These are phyloP conservation scores for Lucifuga dentata DNA, from an alignment of 2,113 vertebrate species.

Conservation along the genomic window DNA sequence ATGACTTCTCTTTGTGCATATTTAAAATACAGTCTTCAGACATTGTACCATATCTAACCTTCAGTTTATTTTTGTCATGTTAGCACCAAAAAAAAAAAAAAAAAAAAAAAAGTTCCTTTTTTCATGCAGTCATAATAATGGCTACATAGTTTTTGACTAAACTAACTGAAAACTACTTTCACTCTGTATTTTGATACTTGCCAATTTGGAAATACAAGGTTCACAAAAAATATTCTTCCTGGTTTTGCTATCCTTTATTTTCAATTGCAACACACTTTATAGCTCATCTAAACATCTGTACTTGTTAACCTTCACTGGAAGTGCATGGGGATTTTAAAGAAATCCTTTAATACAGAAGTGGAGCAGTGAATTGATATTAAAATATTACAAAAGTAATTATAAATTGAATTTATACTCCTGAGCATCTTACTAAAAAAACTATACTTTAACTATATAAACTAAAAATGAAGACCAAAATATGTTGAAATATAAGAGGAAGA, in stretches of 20 bases:
- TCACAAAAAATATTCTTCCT: slow-evolving; percentile 7
- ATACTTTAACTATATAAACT: background rate
- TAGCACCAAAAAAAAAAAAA: too few species aligned
- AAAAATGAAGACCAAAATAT: background rate
- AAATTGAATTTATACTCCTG: background rate
- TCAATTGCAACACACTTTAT: slow-evolving; percentile 9
- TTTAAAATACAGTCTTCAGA: background rate
- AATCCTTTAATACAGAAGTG: slow-evolving; percentile 10
- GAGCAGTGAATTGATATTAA: background rate
- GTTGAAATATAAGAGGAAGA: slow-evolving; percentile 30
- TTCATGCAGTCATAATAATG: too few species aligned
- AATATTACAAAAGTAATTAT: slow-evolving; percentile 13
- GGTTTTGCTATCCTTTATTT: slow-evolving; percentile 22
- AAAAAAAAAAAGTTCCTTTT: too few species aligned
- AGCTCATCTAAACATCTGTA: slow-evolving; percentile 46
- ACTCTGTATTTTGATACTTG: too few species aligned
- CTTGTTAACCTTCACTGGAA: too few species aligned
- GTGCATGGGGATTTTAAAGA: slow-evolving; percentile 29
- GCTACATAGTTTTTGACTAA: too few species aligned
- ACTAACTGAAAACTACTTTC: too few species aligned
- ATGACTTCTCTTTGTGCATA: background rate
- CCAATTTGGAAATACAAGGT: slow-evolving; percentile 1
- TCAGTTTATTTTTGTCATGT: too few species aligned
- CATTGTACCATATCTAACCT: background rate
- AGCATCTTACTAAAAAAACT: background rate